Base-by-base conservation (phyloP, 2,797 vertebrate species). In the Leptodactylus fallax region DNA sequence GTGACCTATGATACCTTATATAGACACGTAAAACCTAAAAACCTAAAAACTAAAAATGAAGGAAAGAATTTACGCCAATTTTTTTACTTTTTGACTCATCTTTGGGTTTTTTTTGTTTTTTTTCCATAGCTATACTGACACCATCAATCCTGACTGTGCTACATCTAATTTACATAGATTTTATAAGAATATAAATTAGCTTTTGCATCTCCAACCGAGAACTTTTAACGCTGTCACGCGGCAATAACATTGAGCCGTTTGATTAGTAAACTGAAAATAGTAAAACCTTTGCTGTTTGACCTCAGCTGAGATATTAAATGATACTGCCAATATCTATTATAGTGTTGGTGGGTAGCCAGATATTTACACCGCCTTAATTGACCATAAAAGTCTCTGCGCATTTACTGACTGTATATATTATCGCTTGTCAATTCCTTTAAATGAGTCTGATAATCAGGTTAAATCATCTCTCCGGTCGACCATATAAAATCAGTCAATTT, bases 371-470 rank as follows among this genome's bases (percentile, higher is more conserved):
- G 25, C 47, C 74, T 84, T 84, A 88, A 88, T 88, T 88, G 80
- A 83, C 81, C 80, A 88, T 88, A 88, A 88, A 83, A 67, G 81
- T 83, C 87, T 83, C 12, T 23, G 27, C 47, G 27, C 58, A 60
- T 88, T 88, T 69, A 84, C 74, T 47, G 72, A 84, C 80, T 87
- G 80, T 87, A 83, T 83, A 87, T 78, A 83, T 87, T 87, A 87
- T 77, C 47, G 61, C 71, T 77, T 83, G 86, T 83, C 86, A 87
- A 87, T 87, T 65, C 78, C 61, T 80, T 87, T 60, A 81, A 81
- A 74, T 81, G 85, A 79, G 56, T 74, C 79, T 74, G 79, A 81
- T 87, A 61, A 87, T 87, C 67, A 81, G 49, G 67, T 74, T 87
- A 60, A 81, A 74, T 81, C 85, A 74, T 81, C 53, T 87, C 85